Conservation (phyloP, 2,797 vertebrate species). For the Gymnopithys bicolor region DNA sequence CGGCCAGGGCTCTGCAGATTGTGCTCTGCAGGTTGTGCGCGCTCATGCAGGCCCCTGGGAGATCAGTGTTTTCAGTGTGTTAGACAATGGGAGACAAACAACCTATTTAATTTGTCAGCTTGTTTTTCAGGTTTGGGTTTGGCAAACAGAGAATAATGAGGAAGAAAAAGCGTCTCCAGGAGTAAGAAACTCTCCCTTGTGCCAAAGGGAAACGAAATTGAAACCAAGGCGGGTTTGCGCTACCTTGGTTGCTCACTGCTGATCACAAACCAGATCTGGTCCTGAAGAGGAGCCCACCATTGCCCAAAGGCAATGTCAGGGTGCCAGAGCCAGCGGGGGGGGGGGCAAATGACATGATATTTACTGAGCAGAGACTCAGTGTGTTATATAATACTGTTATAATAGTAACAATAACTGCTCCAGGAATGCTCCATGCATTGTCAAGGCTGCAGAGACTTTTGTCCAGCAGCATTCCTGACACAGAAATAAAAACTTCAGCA, state of each 20-base stretch:
- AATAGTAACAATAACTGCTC: background rate
- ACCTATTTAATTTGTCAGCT: slow-evolving; percentile 48
- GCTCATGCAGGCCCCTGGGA: background rate
- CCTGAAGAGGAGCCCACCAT: accelerated
- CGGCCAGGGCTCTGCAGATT: background rate
- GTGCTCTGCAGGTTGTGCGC: background rate
- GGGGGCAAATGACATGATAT: accelerated
- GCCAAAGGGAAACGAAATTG: slow-evolving; percentile 14
- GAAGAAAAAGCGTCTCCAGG: background rate
- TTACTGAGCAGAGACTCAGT: background rate
- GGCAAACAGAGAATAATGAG: slow-evolving; percentile 8
- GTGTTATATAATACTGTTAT: background rate
- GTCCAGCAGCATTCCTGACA: background rate
- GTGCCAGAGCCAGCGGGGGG: accelerated
- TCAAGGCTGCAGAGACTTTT: background rate
- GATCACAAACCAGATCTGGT: background rate
- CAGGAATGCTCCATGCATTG: accelerated
- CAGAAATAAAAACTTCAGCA: background rate
- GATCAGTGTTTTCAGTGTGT: background rate
- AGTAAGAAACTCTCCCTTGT: background rate
- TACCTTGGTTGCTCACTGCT: background rate
- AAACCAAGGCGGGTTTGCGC: background rate
- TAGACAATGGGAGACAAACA: slow-evolving; percentile 27
- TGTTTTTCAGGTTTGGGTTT: slow-evolving; percentile 57
- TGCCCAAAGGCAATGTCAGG: background rate